phyloP scores from a whole-genome alignment of 2,888 invertebrate species.

The Ectemnius cavifrons region DNA sequence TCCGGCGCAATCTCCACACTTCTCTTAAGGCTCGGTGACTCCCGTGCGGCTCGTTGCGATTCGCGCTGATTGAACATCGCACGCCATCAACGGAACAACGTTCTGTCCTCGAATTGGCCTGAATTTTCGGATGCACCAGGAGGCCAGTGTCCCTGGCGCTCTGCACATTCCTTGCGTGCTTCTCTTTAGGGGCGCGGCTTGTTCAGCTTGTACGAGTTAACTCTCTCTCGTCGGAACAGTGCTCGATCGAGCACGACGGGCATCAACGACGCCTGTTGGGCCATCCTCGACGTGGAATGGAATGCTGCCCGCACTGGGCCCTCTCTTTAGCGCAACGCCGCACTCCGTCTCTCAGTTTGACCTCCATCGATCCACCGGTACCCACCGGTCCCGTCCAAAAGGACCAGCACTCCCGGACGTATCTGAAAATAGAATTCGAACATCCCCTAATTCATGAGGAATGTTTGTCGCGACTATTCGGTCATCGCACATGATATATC shows the following conservation, averaged over 20 bases:
- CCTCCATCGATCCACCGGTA: conserved; percentile 21
- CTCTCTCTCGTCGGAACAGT: conserved; percentile 23
- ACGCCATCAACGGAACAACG: background rate
- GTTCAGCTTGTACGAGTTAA: conserved; percentile 19
- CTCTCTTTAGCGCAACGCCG: conserved; percentile 53
- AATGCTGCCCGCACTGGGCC: conserved; percentile 56
- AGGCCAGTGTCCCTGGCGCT: conserved; percentile 42
- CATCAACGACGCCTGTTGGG: conserved; percentile 23
- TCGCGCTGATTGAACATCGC: conserved; percentile 28
- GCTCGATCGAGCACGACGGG: conserved; percentile 36
- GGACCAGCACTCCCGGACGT: too few relatives aligned
- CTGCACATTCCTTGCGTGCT: conserved; percentile 31
- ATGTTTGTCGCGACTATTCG: too few relatives aligned
- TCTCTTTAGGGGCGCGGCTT: conserved; percentile 2
- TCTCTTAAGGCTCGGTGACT: conserved; percentile 33
- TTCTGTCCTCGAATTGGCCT: conserved; percentile 7
- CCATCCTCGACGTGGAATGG: conserved; percentile 65
- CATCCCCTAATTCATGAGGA: too few relatives aligned
- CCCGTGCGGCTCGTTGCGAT: conserved; percentile 27
- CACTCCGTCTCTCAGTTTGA: conserved; percentile 55
- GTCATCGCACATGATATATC: too few relatives aligned
- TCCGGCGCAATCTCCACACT: conserved; percentile 21
- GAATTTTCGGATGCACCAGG: conserved; percentile 15
- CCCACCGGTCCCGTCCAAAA: background rate
- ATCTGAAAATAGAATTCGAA: conserved; percentile 18